A percentile compares a stretch with the other conserved stretches of the same genome.
phyloP scores from a whole-genome alignment of 2,888 invertebrate genomes.

The Conomelus anceps region DNA sequence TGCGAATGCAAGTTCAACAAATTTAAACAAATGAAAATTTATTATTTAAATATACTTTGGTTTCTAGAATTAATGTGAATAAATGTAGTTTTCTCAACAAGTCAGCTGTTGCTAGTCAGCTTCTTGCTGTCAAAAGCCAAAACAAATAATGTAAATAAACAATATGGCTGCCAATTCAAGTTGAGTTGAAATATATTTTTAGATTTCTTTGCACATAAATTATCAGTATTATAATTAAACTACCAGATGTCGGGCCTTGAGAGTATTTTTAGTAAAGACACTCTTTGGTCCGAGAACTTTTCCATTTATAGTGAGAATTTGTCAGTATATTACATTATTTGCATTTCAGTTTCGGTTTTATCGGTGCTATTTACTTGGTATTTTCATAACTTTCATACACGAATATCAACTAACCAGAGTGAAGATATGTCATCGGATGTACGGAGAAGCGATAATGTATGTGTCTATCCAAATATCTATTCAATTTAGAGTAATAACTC shows the following conservation, averaged over 20 bases:
- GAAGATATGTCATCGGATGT: not conserved
- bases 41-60: no score
- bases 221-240: no score
- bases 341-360: slow-evolving; percentile 10
- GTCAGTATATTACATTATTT: slow-evolving; percentile 6
- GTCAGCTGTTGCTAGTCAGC: not conserved
- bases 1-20: no score
- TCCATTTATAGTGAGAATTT: slow-evolving; percentile 13
- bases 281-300: slow-evolving; percentile 10
- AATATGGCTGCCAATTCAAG: not conserved
- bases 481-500: not conserved
- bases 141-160: not conserved
- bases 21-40: no score
- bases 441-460: not conserved
- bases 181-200: not conserved
- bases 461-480: not conserved
- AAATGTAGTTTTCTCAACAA: not conserved
- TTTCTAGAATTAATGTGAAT: no score
- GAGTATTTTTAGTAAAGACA: not conserved
- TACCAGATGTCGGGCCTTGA: not conserved
- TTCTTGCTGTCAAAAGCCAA: not conserved
- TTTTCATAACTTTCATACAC: not conserved
- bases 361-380: slow-evolving; percentile 20
- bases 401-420: not conserved
- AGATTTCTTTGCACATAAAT: not conserved